Percentiles rank a stretch among this genome's conserved stretches.
phyloP scores from a whole-genome alignment of 2,888 invertebrate genomes.

The Caenorhabditis afra region DNA sequence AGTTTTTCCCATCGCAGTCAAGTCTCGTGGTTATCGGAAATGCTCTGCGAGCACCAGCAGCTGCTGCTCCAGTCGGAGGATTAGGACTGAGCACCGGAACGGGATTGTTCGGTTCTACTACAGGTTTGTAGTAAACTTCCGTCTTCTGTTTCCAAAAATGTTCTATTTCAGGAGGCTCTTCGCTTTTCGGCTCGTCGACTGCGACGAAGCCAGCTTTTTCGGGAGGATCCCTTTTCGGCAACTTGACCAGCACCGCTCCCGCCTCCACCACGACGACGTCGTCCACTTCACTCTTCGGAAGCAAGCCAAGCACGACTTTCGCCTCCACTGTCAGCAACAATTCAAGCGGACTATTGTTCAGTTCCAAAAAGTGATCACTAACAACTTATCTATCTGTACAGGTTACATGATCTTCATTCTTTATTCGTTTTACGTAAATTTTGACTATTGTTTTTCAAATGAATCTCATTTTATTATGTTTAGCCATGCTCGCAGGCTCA shows the following conservation, averaged over 20 bases:
- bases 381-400: too few relatives aligned
- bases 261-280: slow-evolving; percentile 33
- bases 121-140: slow-evolving; percentile 27
- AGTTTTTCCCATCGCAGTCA: slow-evolving; percentile 60
- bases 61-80: slow-evolving; percentile 24
- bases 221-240: slow-evolving; percentile 62
- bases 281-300: slow-evolving; percentile 45
- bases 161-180: slow-evolving; percentile 42
- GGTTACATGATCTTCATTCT: slow-evolving; percentile 2
- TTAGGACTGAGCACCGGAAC: slow-evolving; percentile 43
- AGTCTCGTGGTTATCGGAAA: slow-evolving; percentile 57
- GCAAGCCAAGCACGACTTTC: slow-evolving; percentile 50
- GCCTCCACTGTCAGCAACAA: slow-evolving; percentile 63
- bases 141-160: not conserved
- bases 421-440: too few relatives aligned
- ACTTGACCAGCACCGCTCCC: slow-evolving; percentile 16
- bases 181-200: slow-evolving; percentile 48
- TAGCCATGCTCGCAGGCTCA: too few relatives aligned
- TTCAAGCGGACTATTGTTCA: slow-evolving; percentile 66
- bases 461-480: too few relatives aligned
- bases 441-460: too few relatives aligned
- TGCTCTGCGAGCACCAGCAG: slow-evolving; percentile 45
- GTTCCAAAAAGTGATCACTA: slow-evolving; percentile 53
- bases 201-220: slow-evolving; percentile 49
- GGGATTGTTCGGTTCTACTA: slow-evolving; percentile 49